Evolutionary conservation across 2,113 vertebrate genomes (phyloP).

Genomic region (Perca fluviatilis): DNA sequence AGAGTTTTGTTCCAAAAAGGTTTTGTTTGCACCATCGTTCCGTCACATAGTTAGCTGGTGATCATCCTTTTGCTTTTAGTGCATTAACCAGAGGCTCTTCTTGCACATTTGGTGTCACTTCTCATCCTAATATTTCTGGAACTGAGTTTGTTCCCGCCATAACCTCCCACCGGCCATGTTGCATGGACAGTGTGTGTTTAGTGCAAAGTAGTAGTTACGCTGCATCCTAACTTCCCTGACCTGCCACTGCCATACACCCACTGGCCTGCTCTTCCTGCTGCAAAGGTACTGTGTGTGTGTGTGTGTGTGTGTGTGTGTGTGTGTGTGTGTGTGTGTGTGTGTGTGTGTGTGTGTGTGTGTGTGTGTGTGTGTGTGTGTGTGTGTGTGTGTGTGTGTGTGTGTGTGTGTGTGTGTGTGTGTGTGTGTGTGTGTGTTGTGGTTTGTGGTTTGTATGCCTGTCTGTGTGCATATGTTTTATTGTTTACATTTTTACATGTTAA

Average conservation of each 20-base stretch:
- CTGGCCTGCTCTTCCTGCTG: constrained; percentile 52
- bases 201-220: constrained; percentile 32
- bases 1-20: no score
- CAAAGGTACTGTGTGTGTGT: constrained; percentile 43
- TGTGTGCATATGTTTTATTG: neutral
- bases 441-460: neutral
- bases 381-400: neutral
- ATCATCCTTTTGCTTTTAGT: neutral
- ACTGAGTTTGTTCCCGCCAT: neutral
- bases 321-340: constrained; percentile 1
- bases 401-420: constrained; percentile 15
- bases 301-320: constrained; percentile 11
- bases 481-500: neutral
- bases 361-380: constrained; percentile 10
- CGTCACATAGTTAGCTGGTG: neutral
- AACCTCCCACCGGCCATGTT: constrained; percentile 19
- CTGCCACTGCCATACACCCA: constrained; percentile 30
- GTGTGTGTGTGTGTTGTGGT: neutral
- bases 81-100: constrained; percentile 29
- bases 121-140: constrained; percentile 20
- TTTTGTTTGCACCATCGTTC: no score
- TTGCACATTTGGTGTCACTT: constrained; percentile 32
- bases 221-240: constrained; percentile 21
- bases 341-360: neutral
- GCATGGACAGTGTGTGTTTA: constrained; percentile 38